These are phyloP conservation scores for Forbesichthys papilliferus DNA, from an alignment of 2,113 vertebrate genomes.

Conservation along the genomic window DNA sequence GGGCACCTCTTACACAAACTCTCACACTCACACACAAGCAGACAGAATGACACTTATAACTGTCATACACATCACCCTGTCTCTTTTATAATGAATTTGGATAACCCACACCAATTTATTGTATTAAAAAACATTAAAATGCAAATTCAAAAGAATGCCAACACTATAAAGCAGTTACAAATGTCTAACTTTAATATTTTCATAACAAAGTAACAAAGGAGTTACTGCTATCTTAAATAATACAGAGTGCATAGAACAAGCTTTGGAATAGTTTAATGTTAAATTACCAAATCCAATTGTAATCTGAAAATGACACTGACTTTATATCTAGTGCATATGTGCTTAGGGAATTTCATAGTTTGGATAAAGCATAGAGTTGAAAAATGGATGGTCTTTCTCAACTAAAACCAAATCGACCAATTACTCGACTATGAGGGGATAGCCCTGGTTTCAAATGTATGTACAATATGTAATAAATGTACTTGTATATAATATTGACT, in stretches of 20 bases:
- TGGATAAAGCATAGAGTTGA: too few species aligned
- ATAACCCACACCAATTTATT: slow-evolving; percentile 34
- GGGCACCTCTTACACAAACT: slow-evolving; percentile 44
- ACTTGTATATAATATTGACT: slow-evolving; percentile 36
- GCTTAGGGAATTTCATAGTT: too few species aligned
- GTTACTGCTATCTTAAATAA: slow-evolving; percentile 52
- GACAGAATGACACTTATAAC: slow-evolving; percentile 3
- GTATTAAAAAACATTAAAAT: neutral
- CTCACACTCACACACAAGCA: neutral
- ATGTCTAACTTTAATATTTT: slow-evolving; percentile 74
- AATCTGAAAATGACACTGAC: slow-evolving; percentile 20
- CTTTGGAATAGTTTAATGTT: slow-evolving; percentile 23
- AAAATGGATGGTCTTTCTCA: too few species aligned
- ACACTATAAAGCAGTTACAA: slow-evolving; percentile 71
- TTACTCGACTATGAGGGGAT: too few species aligned
- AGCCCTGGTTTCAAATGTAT: neutral
- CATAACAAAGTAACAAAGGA: slow-evolving; percentile 44
- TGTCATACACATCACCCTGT: slow-evolving; percentile 22
- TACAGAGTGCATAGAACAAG: slow-evolving; percentile 38
- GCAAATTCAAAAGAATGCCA: slow-evolving; percentile 57
- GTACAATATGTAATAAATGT: slow-evolving; percentile 19
- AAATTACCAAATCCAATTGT: slow-evolving; percentile 27
- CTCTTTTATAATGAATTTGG: slow-evolving; percentile 46
- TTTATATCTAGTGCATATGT: neutral
- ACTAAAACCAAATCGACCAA: too few species aligned